Conservation (phyloP, 1,140 invertebrate species). For the Drosophila bocqueti region DNA sequence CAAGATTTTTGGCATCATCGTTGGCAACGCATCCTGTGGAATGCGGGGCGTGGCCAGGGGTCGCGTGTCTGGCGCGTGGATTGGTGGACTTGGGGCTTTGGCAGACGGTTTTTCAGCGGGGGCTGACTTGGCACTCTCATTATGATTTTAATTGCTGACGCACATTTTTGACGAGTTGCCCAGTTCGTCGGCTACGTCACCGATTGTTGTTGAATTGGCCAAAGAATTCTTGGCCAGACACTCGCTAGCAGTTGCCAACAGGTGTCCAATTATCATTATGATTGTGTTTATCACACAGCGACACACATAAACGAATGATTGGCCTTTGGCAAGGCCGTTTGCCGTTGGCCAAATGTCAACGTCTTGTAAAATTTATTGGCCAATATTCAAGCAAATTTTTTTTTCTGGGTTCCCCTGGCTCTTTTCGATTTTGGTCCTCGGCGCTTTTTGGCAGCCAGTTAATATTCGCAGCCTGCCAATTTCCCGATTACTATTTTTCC, state of each 20-base stretch:
- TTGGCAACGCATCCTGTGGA: constrained; percentile 78
- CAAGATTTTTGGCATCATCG: constrained; percentile 71
- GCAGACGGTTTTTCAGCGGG: constrained; percentile 23
- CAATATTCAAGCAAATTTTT: constrained; percentile 74
- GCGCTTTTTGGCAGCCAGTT: constrained; percentile 74
- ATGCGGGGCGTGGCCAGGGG: constrained; percentile 55
- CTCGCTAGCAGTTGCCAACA: constrained; percentile 58
- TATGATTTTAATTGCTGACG: constrained; percentile 84
- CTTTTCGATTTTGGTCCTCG: constrained; percentile 18
- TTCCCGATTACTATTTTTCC: constrained; percentile 51
- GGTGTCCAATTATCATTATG: constrained; percentile 74
- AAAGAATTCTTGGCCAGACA: constrained; percentile 57
- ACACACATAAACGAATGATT: constrained; percentile 63
- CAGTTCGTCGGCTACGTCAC: constrained; percentile 69
- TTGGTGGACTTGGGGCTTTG: constrained; percentile 33
- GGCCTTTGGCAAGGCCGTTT: constrained; percentile 70
- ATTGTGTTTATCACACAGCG: constrained; percentile 55
- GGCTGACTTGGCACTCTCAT: constrained; percentile 75
- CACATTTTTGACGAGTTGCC: constrained; percentile 82
- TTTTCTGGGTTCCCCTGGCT: constrained; percentile 5
- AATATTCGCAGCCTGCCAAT: constrained; percentile 79
- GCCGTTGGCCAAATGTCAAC: constrained; percentile 69
- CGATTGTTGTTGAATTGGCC: constrained; percentile 78
- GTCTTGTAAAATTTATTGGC: constrained; percentile 83
- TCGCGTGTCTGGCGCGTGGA: constrained; percentile 62